Evolutionary conservation across 2,113 vertebrate genomes (phyloP).

Genomic region (Morone chrysops): DNA sequence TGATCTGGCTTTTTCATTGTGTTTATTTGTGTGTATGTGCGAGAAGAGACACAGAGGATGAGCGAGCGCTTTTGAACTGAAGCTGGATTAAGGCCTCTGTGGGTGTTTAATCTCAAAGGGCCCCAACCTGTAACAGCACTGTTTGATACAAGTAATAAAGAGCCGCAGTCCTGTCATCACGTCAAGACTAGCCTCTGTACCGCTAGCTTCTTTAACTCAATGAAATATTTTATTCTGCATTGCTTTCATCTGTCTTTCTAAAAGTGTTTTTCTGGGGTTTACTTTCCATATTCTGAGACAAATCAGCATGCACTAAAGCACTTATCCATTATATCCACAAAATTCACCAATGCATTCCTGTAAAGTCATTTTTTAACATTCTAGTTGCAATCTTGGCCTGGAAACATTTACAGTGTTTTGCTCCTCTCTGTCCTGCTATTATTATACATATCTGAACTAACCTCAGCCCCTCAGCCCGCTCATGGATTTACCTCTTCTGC

Average conservation of each 20-base stretch:
- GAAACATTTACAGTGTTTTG: too few relatives aligned
- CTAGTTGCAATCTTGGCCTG: background rate
- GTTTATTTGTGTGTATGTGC: constrained; percentile 30
- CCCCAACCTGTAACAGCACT: constrained; percentile 24
- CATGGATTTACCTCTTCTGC: background rate
- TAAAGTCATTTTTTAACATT: background rate
- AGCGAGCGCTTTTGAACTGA: constrained; percentile 39
- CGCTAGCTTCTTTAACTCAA: background rate
- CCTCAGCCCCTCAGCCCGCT: background rate
- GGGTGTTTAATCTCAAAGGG: constrained; percentile 46
- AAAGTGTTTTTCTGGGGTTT: background rate
- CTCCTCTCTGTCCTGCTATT: background rate
- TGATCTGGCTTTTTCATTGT: constrained; percentile 41
- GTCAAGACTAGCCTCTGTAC: background rate
- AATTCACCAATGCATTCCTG: too few relatives aligned
- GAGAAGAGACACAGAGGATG: constrained; percentile 25
- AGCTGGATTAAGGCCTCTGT: constrained; percentile 50
- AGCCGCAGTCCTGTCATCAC: background rate
- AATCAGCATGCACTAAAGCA: background rate
- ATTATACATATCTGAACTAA: background rate
- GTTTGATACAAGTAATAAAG: constrained; percentile 49
- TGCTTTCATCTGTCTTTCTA: background rate
- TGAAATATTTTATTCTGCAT: background rate
- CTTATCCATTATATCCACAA: too few relatives aligned
- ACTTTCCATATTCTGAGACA: background rate